These are phyloP conservation scores for Hycleus phaleratus DNA, from an alignment of 1,140 invertebrate species.

Conservation along the genomic window DNA sequence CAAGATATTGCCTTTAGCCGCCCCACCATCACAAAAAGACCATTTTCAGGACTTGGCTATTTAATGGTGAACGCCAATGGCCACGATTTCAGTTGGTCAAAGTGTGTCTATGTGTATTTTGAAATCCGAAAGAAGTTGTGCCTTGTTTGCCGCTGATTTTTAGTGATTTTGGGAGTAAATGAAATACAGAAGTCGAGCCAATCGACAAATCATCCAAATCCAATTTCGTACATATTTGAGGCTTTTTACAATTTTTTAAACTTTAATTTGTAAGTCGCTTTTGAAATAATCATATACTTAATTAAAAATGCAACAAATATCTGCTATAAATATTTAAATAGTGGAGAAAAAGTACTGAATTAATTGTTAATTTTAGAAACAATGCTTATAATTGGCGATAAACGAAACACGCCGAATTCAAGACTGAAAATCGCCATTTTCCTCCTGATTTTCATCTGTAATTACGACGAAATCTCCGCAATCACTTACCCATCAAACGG, in stretches of 20 bases:
- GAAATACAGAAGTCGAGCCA: conserved; percentile 37
- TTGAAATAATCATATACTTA: background rate
- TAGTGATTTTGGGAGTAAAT: conserved; percentile 21
- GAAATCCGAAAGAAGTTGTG: background rate
- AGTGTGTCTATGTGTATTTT: background rate
- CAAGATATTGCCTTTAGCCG: too few species aligned
- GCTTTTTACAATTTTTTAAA: background rate
- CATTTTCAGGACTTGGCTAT: too few species aligned
- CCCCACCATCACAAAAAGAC: too few species aligned
- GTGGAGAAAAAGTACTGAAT: background rate
- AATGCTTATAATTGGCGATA: background rate
- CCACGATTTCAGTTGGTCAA: background rate
- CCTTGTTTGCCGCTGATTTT: background rate
- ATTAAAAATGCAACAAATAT: background rate
- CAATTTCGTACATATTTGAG: conserved; percentile 47
- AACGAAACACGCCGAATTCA: background rate
- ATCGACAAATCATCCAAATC: conserved; percentile 46
- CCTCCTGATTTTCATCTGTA: background rate
- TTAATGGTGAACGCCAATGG: too few species aligned
- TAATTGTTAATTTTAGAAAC: background rate
- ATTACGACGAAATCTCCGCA: background rate
- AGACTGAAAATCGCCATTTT: background rate
- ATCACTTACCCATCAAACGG: background rate
- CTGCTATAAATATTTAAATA: background rate
- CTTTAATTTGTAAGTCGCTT: background rate